Evolutionary conservation across 2,797 vertebrate species (phyloP).

Genomic region (Rhabdomys pumilio): DNA sequence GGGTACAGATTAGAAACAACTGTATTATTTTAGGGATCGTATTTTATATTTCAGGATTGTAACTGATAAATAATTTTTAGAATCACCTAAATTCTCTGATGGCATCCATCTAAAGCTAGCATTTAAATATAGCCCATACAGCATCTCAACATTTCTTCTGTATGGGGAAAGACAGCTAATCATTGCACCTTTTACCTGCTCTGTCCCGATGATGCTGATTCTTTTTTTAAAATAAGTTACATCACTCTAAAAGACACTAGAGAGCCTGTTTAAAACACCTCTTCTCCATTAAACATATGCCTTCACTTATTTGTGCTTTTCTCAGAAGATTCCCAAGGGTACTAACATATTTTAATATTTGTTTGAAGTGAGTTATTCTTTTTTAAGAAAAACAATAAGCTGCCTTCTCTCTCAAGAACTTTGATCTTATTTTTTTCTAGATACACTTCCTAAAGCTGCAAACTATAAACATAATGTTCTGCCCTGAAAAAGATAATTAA

Average conservation of each 20-base stretch:
- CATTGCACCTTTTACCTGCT: background rate
- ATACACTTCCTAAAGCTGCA: constrained; percentile 41
- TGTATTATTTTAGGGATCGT: background rate
- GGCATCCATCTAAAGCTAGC: background rate
- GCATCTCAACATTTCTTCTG: background rate
- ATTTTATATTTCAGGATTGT: background rate
- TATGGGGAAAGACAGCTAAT: background rate
- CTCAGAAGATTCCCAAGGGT: constrained; percentile 12
- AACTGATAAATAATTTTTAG: background rate
- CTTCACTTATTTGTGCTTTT: constrained; percentile 59
- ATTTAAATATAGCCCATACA: background rate
- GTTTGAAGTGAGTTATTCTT: constrained; percentile 32
- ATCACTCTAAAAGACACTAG: background rate
- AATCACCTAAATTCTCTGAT: background rate
- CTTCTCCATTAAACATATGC: background rate
- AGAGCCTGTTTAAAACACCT: background rate
- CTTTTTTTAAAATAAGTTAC: background rate
- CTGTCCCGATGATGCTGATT: background rate
- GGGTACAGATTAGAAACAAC: background rate
- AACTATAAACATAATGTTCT: constrained; percentile 61
- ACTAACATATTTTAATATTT: constrained; percentile 69
- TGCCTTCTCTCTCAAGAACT: constrained; percentile 31
- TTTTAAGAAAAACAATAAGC: constrained; percentile 28
- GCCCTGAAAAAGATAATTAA: constrained; percentile 60
- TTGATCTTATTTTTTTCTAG: constrained; percentile 43